Percentiles rank a stretch among this genome's conserved stretches.
Evolutionary conservation across 2,888 invertebrate species (phyloP).

Genomic region (Aspidapion aeneum): DNA sequence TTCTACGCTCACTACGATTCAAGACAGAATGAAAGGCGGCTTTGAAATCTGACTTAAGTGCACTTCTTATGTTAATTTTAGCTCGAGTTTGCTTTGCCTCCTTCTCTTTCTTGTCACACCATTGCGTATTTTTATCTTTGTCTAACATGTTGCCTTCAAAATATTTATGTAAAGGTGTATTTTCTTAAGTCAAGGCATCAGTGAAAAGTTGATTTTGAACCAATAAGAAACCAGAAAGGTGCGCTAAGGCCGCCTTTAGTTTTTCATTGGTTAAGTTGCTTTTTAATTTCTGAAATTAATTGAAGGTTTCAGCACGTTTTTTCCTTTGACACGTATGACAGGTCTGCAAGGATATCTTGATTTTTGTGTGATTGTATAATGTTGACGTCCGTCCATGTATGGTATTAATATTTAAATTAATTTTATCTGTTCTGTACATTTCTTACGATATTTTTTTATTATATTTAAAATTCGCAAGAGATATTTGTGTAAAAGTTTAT

Average conservation of each 20-base stretch:
- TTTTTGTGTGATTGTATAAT: no score
- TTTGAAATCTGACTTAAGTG: slow-evolving; percentile 34
- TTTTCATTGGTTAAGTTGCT: slow-evolving; percentile 24
- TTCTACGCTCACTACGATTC: slow-evolving; percentile 37
- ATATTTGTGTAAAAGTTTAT: no score
- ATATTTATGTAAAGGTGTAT: background rate
- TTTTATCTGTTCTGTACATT: no score
- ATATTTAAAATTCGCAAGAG: no score
- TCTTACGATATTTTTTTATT: no score
- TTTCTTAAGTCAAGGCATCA: slow-evolving; percentile 15
- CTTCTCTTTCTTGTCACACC: background rate
- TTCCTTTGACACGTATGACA: slow-evolving; percentile 13
- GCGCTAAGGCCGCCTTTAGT: slow-evolving; percentile 29
- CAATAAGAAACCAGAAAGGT: slow-evolving; percentile 19
- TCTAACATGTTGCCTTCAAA: background rate
- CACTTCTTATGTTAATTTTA: slow-evolving; percentile 13
- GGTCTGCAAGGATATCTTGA: slow-evolving; percentile 1
- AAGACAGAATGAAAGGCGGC: slow-evolving; percentile 44
- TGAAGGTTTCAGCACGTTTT: slow-evolving; percentile 17
- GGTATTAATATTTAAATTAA: no score
- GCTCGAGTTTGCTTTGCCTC: background rate
- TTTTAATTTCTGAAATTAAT: slow-evolving; percentile 24
- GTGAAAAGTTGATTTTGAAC: slow-evolving; percentile 14
- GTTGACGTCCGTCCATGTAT: no score
- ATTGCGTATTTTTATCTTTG: background rate